These are phyloP conservation scores for Lithophane ornitopus DNA, from an alignment of 2,888 invertebrate species.

Conservation along the genomic window DNA sequence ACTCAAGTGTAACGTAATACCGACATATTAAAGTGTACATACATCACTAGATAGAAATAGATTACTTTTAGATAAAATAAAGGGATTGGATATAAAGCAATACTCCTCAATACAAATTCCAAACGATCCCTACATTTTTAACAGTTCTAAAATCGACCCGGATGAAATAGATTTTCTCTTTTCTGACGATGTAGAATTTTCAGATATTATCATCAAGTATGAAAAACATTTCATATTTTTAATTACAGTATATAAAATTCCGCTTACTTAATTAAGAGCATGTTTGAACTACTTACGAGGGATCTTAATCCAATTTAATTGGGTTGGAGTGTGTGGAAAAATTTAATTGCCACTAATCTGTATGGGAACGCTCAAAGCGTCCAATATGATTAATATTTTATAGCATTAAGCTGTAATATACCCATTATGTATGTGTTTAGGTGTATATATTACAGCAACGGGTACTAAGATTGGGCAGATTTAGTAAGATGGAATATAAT, in stretches of 20 bases:
- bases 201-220: background rate
- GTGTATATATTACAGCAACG: too few relatives aligned
- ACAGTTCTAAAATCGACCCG: background rate
- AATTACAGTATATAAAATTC: slow-evolving; percentile 26
- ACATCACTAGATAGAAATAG: too few relatives aligned
- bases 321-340: slow-evolving; percentile 16
- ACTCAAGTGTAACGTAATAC: background rate
- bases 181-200: background rate
- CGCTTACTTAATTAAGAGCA: slow-evolving; percentile 3
- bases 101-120: too few relatives aligned
- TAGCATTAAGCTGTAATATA: background rate
- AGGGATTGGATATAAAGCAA: background rate
- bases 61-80: background rate
- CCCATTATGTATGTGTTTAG: too few relatives aligned
- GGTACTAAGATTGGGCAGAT: background rate
- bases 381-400: slow-evolving; percentile 30
- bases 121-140: background rate
- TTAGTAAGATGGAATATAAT: background rate
- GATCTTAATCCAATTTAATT: slow-evolving; percentile 45
- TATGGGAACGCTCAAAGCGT: slow-evolving; percentile 14
- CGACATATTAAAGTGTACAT: background rate
- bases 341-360: slow-evolving; percentile 36
- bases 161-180: background rate
- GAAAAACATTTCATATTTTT: slow-evolving; percentile 14
- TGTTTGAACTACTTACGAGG: slow-evolving; percentile 12